Conservation (phyloP, 2,113 vertebrate species). For the Cyprinodon tularosa region DNA sequence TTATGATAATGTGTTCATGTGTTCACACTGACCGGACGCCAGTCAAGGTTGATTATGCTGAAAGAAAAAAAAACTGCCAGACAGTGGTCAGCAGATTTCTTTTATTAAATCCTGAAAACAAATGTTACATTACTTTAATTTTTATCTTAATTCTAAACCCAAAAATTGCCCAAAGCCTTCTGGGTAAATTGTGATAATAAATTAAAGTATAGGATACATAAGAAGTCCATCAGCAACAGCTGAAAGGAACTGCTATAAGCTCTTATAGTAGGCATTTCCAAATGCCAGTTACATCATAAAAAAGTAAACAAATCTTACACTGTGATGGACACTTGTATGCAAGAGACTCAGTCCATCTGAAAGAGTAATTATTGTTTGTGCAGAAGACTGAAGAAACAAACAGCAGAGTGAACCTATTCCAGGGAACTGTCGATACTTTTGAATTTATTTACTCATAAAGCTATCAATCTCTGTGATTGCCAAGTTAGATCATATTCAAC, state of each 20-base stretch:
- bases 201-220: conserved; percentile 11
- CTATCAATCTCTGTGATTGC: conserved; percentile 37
- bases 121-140: too few relatives aligned
- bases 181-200: conserved; percentile 11
- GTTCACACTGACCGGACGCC: too few relatives aligned
- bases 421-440: conserved; percentile 17
- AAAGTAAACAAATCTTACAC: conserved; percentile 11
- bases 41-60: too few relatives aligned
- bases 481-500: conserved; percentile 29
- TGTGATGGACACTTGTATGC: conserved; percentile 13
- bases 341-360: conserved; percentile 25
- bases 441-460: conserved; percentile 38
- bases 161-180: conserved; percentile 37
- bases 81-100: too few relatives aligned
- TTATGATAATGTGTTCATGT: too few relatives aligned
- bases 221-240: background rate
- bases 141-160: conserved; percentile 7
- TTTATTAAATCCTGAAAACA: too few relatives aligned
- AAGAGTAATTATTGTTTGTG: conserved; percentile 54
- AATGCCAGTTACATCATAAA: background rate
- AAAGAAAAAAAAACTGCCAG: too few relatives aligned
- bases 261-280: background rate
- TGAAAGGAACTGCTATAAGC: background rate
- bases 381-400: conserved; percentile 14
- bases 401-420: conserved; percentile 22